Conservation (phyloP, 2,113 vertebrate species). For the Sterrhoptilus dennistouni region DNA sequence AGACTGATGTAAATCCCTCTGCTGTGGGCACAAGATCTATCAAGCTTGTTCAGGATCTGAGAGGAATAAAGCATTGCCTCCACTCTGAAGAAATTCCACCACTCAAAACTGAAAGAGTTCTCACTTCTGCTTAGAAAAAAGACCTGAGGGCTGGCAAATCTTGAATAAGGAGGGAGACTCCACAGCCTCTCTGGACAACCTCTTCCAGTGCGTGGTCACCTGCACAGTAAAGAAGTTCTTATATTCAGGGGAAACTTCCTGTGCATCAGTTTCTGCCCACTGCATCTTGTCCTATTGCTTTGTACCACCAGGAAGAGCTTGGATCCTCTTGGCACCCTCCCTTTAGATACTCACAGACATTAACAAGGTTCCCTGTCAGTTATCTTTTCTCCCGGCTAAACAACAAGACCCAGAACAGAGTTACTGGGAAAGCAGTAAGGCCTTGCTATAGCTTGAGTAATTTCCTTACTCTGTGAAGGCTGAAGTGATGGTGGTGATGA, state of each 20-base stretch:
- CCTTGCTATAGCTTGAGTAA: not conserved
- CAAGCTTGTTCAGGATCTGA: not conserved
- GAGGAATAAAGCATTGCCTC: not conserved
- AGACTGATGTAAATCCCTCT: not conserved
- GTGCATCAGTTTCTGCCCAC: not conserved
- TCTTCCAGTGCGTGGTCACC: not conserved
- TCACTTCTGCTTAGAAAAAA: not conserved
- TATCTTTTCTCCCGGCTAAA: not conserved
- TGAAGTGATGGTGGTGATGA: not conserved
- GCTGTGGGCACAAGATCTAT: not conserved
- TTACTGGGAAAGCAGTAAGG: not conserved
- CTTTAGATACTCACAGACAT: not conserved
- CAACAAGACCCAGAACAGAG: not conserved
- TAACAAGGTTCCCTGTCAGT: not conserved
- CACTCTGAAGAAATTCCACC: accelerated
- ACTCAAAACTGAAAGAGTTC: not conserved
- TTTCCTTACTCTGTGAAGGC: not conserved
- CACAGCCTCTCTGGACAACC: not conserved
- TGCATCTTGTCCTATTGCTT: not conserved
- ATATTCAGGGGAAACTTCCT: not conserved
- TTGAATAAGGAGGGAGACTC: not conserved
- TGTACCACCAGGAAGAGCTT: not conserved
- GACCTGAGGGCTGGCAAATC: not conserved
- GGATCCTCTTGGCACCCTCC: not conserved
- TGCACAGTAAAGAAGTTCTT: not conserved